phyloP scores from a whole-genome alignment of 2,113 vertebrate species.

The Tricholaema leucomelas region DNA sequence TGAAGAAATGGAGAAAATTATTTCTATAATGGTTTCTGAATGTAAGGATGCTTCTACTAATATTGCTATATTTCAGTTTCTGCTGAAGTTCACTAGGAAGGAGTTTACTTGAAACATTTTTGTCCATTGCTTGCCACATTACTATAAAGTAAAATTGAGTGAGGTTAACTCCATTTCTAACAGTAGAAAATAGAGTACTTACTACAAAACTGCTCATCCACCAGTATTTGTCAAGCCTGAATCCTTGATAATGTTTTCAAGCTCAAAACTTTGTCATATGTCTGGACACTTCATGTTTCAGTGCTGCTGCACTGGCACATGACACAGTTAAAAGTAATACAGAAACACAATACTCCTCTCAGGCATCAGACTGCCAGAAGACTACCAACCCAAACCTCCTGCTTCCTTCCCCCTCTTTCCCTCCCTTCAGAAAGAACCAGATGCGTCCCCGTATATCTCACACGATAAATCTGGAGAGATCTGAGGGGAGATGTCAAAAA shows the following conservation, averaged over 20 bases:
- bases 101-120: neutral
- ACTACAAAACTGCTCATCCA: neutral
- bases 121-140: neutral
- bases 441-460: too few relatives aligned
- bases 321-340: too few relatives aligned
- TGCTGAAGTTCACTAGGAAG: neutral
- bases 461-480: too few relatives aligned
- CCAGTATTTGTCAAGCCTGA: neutral
- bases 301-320: neutral
- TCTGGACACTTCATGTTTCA: accelerated
- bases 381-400: too few relatives aligned
- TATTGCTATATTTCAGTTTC: neutral
- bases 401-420: too few relatives aligned
- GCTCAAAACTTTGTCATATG: neutral
- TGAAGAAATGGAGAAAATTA: neutral
- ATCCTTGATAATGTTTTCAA: neutral
- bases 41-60: neutral
- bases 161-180: neutral
- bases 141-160: neutral
- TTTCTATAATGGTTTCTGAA: neutral
- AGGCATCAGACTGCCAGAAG: too few relatives aligned
- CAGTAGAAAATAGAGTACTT: neutral
- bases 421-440: too few relatives aligned
- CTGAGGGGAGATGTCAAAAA: too few relatives aligned
- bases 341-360: too few relatives aligned